phyloP scores from a whole-genome alignment of 2,113 vertebrate species.

The Scomber japonicus region DNA sequence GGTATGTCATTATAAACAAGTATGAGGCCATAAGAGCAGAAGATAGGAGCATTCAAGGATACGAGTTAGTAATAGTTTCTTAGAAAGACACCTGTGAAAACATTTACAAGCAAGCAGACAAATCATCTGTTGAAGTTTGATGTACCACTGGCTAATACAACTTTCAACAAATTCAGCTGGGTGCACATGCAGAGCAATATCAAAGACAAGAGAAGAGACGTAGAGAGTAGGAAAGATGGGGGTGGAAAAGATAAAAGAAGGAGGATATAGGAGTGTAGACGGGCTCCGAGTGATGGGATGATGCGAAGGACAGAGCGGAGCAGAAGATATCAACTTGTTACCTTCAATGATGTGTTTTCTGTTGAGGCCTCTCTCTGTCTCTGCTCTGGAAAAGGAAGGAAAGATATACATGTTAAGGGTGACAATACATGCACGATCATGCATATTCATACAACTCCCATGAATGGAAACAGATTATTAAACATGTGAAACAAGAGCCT shows the following conservation, averaged over 20 bases:
- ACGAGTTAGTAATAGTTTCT: not conserved
- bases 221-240: conserved; percentile 7
- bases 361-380: conserved; percentile 95
- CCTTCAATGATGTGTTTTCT: conserved; percentile 99
- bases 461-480: conserved; percentile 22
- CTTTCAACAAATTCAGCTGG: conserved; percentile 34
- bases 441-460: not conserved
- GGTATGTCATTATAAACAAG: not conserved
- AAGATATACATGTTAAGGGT: conserved; percentile 37
- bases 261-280: conserved; percentile 30
- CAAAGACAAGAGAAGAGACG: conserved; percentile 22
- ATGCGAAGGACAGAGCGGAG: conserved; percentile 65
- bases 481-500: conserved; percentile 34
- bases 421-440: not conserved
- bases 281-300: conserved; percentile 39
- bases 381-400: conserved; percentile 86
- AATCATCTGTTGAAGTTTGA: conserved; percentile 15
- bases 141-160: not conserved
- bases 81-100: conserved; percentile 19
- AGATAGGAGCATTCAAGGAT: not conserved
- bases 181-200: conserved; percentile 20
- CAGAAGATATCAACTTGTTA: conserved; percentile 74
- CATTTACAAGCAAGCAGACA: conserved; percentile 28
- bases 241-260: conserved; percentile 45
- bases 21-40: not conserved